phyloP scores from a whole-genome alignment of 2,113 vertebrate species.

The Halcyon senegalensis region DNA sequence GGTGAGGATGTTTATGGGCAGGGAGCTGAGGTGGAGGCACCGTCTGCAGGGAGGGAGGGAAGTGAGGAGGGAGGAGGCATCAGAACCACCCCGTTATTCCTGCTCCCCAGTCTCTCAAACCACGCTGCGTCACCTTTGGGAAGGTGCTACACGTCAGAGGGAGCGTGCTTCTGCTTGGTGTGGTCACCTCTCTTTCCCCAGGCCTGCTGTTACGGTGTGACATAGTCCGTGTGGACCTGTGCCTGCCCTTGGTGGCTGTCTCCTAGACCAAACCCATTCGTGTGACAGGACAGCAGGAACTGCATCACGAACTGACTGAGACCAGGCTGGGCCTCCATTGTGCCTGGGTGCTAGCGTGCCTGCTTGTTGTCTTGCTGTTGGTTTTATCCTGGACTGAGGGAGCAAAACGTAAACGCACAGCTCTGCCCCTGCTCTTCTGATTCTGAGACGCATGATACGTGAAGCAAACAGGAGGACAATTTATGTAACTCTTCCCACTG shows the following conservation, averaged over 20 bases:
- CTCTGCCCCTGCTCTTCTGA: neutral
- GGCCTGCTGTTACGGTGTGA: neutral
- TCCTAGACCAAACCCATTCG: neutral
- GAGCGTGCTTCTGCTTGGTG: neutral
- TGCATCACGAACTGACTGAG: accelerated
- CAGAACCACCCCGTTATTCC: neutral
- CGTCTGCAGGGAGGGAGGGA: accelerated
- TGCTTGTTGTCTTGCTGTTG: neutral
- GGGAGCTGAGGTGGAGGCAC: neutral
- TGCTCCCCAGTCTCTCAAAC: neutral
- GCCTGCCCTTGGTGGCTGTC: neutral
- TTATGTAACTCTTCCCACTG: neutral
- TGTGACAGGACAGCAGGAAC: neutral
- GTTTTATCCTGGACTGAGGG: accelerated
- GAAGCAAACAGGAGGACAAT: neutral
- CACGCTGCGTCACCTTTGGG: accelerated
- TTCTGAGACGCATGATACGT: neutral
- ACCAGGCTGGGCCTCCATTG: neutral
- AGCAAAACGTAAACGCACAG: neutral
- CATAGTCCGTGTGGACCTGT: neutral
- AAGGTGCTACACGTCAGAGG: neutral
- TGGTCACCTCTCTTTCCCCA: neutral
- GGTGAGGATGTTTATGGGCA: neutral
- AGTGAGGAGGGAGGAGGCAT: neutral
- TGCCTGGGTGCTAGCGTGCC: neutral